Conservation (phyloP, 2,797 vertebrate genomes). For the Zalophus californianus region DNA sequence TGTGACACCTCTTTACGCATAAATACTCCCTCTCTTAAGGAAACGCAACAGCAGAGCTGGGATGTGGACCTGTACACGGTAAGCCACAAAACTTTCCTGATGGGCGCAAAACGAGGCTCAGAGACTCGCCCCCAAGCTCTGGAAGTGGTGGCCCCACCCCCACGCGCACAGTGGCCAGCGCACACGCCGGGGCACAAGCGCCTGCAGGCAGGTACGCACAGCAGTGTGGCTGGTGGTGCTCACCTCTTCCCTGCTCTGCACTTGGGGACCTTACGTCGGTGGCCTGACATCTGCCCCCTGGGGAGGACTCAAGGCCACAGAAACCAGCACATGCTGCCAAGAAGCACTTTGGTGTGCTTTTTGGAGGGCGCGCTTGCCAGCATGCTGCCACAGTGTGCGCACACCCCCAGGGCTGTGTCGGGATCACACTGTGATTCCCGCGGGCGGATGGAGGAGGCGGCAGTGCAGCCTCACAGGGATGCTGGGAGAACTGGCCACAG, state of each 20-base stretch:
- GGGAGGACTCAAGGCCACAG: not conserved
- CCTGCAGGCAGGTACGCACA: not conserved
- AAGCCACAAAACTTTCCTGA: too few relatives aligned
- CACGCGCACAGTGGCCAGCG: accelerated
- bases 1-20: too few relatives aligned
- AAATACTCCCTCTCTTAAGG: not conserved
- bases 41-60: not conserved
- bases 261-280: not conserved
- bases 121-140: not conserved
- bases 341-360: not conserved
- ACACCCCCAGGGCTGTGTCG: not conserved
- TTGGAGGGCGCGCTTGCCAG: not conserved
- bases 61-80: not conserved
- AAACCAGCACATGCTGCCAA: not conserved
- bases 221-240: not conserved
- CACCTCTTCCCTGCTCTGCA: too few relatives aligned
- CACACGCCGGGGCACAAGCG: not conserved
- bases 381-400: not conserved
- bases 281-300: not conserved
- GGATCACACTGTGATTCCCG: not conserved
- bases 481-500: not conserved
- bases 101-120: too few relatives aligned
- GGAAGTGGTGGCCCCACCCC: not conserved
- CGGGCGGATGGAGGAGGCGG: too few relatives aligned
- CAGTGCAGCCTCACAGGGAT: accelerated